Percentiles rank a stretch among this genome's conserved stretches.
Conservation (phyloP, 1,140 invertebrate genomes). For the Batillaria attramentaria region DNA sequence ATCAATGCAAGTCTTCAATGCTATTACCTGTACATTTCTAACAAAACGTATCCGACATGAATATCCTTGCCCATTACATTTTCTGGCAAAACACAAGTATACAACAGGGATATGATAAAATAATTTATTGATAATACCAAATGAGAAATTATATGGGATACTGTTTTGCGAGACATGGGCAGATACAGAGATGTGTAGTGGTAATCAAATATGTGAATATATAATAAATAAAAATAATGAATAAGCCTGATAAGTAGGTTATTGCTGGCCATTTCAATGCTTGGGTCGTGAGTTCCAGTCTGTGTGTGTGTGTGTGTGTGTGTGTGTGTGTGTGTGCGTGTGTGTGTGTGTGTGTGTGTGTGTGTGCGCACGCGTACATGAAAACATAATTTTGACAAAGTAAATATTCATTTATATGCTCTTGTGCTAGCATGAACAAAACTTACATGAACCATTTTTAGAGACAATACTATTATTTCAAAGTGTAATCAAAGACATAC, state of each 20-base stretch:
- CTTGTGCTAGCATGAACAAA: background rate
- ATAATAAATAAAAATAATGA: no score
- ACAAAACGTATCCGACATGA: no score
- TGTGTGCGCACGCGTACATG: no score
- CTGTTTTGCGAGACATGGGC: background rate
- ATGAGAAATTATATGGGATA: background rate
- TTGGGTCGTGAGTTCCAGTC: background rate
- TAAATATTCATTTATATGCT: background rate
- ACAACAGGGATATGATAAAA: no score
- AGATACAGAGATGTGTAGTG: background rate
- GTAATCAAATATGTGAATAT: background rate
- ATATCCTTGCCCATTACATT: no score
- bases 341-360: background rate
- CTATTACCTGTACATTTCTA: no score
- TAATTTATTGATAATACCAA: background rate
- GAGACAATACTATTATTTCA: background rate
- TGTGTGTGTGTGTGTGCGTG: constrained; percentile 13
- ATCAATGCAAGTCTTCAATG: no score
- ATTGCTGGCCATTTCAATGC: no score
- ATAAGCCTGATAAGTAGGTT: no score
- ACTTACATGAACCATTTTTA: background rate
- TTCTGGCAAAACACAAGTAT: no score
- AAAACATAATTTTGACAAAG: background rate
- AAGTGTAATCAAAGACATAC: background rate
- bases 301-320: constrained; percentile 16